A percentile compares a stretch with the other conserved stretches of the same genome.
phyloP scores from a whole-genome alignment of 2,797 vertebrate species.

The Schizopygopsis pylzovi region DNA sequence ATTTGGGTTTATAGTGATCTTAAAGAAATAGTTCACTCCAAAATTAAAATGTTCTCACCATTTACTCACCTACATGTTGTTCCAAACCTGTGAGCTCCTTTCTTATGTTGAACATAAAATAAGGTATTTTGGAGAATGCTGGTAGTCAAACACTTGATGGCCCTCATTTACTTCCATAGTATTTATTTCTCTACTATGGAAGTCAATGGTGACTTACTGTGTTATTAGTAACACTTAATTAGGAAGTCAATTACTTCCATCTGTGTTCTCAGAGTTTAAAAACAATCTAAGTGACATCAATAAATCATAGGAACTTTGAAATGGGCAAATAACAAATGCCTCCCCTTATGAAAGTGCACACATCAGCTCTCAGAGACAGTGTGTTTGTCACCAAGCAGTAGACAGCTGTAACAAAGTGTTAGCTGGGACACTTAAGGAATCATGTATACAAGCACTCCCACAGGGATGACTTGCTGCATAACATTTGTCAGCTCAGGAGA shows the following conservation, averaged over 20 bases:
- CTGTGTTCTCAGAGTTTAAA: slow-evolving; percentile 39
- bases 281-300: slow-evolving; percentile 40
- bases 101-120: not conserved
- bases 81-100: not conserved
- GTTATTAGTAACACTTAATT: slow-evolving; percentile 61
- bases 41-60: too few relatives aligned
- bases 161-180: too few relatives aligned
- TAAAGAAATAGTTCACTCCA: not conserved
- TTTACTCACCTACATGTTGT: not conserved
- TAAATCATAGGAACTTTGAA: slow-evolving; percentile 62
- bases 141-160: too few relatives aligned
- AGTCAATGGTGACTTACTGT: not conserved
- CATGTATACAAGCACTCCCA: slow-evolving; percentile 20
- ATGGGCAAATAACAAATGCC: slow-evolving; percentile 60
- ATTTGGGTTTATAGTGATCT: not conserved
- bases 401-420: slow-evolving; percentile 42
- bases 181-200: too few relatives aligned
- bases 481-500: slow-evolving; percentile 2
- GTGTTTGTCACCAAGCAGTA: slow-evolving; percentile 61
- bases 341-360: slow-evolving; percentile 62
- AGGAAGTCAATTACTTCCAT: slow-evolving; percentile 59
- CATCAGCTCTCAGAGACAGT: slow-evolving; percentile 64
- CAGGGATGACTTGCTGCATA: slow-evolving; percentile 6
- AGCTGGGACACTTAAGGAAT: slow-evolving; percentile 57
- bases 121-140: too few relatives aligned